Percentiles rank a stretch among this genome's conserved stretches.
These are phyloP conservation scores for Macrobrachium rosenbergii DNA, from an alignment of 1,140 invertebrate genomes.

Conservation along the genomic window DNA sequence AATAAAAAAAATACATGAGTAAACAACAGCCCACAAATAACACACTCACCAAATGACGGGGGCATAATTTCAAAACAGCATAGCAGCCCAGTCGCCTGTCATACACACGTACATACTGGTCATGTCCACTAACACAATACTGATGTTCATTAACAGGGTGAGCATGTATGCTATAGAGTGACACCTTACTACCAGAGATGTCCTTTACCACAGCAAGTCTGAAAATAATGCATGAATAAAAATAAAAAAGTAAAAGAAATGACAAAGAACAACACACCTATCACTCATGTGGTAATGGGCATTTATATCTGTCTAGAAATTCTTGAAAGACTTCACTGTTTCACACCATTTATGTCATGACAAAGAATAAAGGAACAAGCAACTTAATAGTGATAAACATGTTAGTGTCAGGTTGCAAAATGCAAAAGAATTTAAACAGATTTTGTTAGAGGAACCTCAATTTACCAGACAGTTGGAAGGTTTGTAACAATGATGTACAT, in stretches of 20 bases:
- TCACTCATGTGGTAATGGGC: too few species aligned
- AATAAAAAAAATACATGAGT: too few species aligned
- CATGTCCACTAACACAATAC: slow-evolving; percentile 85
- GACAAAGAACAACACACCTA: background rate
- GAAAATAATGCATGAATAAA: background rate
- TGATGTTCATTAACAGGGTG: slow-evolving; percentile 85
- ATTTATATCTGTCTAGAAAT: too few species aligned
- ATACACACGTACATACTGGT: slow-evolving; percentile 76
- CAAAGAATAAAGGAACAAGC: background rate
- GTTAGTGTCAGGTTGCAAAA: too few species aligned
- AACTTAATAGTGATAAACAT: too few species aligned
- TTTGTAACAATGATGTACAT: too few species aligned
- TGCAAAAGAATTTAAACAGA: too few species aligned
- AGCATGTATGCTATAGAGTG: slow-evolving; percentile 87
- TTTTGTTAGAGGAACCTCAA: too few species aligned
- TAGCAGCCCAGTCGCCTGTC: slow-evolving; percentile 71
- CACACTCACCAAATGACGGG: slow-evolving; percentile 71
- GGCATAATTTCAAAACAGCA: slow-evolving; percentile 75
- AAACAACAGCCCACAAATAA: too few species aligned
- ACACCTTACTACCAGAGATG: slow-evolving; percentile 74
- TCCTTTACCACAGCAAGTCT: slow-evolving; percentile 62
- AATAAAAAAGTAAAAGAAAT: background rate
- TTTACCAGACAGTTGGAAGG: too few species aligned
- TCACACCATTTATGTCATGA: too few species aligned
- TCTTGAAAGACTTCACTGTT: too few species aligned